phyloP scores from a whole-genome alignment of 2,797 vertebrate genomes.

The Austrolebias charrua region DNA sequence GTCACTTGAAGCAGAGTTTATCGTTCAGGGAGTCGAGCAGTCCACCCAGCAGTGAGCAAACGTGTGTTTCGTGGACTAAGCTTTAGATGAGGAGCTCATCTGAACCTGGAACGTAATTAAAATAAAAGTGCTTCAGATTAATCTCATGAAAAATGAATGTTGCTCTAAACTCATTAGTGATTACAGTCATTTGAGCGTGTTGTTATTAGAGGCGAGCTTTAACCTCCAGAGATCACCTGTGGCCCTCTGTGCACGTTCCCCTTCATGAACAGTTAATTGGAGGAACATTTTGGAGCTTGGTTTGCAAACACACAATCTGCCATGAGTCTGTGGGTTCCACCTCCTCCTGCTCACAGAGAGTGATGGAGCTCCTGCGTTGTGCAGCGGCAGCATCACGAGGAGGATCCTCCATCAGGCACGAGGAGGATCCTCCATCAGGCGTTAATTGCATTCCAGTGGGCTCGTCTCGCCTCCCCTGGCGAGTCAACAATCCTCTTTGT shows the following conservation, averaged over 20 bases:
- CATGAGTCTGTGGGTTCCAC: not conserved
- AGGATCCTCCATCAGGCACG: too few species aligned
- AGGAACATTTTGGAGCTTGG: not conserved
- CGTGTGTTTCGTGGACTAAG: not conserved
- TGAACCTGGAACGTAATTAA: constrained; percentile 33
- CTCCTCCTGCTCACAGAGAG: constrained; percentile 4
- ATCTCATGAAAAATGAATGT: constrained; percentile 33
- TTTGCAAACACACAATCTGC: not conserved
- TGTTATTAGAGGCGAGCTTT: constrained; percentile 50
- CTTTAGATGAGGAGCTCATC: constrained; percentile 4
- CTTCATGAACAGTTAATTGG: constrained; percentile 10
- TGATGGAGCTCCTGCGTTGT: not conserved
- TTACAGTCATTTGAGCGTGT: constrained; percentile 45
- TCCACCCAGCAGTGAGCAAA: constrained; percentile 10
- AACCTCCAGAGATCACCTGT: constrained; percentile 35
- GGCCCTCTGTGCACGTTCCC: constrained; percentile 34
- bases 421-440: constrained; percentile 32
- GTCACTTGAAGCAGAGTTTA: too few species aligned
- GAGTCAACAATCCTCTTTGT: constrained; percentile 52
- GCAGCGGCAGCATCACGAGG: constrained; percentile 8
- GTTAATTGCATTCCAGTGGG: constrained; percentile 58
- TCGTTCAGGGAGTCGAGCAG: not conserved
- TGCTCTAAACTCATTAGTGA: constrained; percentile 36
- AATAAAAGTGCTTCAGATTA: constrained; percentile 40
- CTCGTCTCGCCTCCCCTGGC: constrained; percentile 35